Evolutionary conservation across 2,797 vertebrate species (phyloP).

Genomic region (Labeo calbasu): DNA sequence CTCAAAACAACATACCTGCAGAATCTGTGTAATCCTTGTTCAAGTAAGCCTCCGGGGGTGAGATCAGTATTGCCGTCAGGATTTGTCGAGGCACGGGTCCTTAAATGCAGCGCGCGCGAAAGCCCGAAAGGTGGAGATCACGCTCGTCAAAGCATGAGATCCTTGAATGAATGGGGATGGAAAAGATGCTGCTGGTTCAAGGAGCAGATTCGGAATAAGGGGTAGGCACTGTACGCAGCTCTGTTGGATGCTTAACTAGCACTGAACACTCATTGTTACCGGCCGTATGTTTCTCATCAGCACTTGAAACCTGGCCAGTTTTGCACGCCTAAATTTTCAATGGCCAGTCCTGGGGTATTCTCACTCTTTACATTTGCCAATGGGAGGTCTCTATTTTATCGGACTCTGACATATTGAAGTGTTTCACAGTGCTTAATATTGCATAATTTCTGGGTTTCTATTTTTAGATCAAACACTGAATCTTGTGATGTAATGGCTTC

Average conservation of each 20-base stretch:
- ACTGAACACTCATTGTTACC: constrained; percentile 83
- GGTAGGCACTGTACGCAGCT: constrained; percentile 83
- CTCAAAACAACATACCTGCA: constrained; percentile 60
- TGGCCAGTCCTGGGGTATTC: constrained; percentile 74
- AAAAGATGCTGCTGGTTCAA: constrained; percentile 77
- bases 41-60: constrained; percentile 50
- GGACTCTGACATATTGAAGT: constrained; percentile 60
- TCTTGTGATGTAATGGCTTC: neutral
- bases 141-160: constrained; percentile 63
- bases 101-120: constrained; percentile 58
- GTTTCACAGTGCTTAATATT: constrained; percentile 31
- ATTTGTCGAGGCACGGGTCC: constrained; percentile 66
- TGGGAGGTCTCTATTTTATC: constrained; percentile 73
- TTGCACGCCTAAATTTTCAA: constrained; percentile 83
- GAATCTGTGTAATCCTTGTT: constrained; percentile 53
- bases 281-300: constrained; percentile 94
- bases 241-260: constrained; percentile 81
- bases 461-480: neutral
- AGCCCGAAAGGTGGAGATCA: constrained; percentile 67
- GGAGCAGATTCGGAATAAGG: constrained; percentile 81
- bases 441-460: constrained; percentile 29
- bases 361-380: constrained; percentile 55
- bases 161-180: constrained; percentile 69
- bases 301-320: constrained; percentile 86
- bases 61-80: constrained; percentile 64